These are phyloP conservation scores for Drosophila anceps DNA, from an alignment of 2,888 invertebrate genomes.

Conservation along the genomic window DNA sequence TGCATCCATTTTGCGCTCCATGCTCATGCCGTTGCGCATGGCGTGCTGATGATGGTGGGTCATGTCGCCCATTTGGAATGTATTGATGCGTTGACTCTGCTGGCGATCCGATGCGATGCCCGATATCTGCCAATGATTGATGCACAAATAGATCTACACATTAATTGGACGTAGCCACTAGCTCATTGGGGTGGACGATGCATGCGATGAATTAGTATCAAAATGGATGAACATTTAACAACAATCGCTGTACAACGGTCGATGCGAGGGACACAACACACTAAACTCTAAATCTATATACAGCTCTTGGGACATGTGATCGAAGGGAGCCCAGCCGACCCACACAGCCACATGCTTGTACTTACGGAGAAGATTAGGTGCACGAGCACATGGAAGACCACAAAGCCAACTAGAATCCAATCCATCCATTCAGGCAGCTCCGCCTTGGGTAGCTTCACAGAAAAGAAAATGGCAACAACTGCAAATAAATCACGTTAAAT, in stretches of 20 bases:
- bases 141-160: conserved; percentile 84
- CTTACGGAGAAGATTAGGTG: conserved; percentile 94
- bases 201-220: conserved; percentile 76
- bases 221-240: conserved; percentile 75
- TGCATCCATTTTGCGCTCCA: conserved; percentile 91
- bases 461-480: conserved; percentile 98
- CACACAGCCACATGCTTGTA: conserved; percentile 22
- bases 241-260: conserved; percentile 65
- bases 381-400: conserved; percentile 94
- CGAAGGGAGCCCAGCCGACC: conserved; percentile 18
- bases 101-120: conserved; percentile 92
- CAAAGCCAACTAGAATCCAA: conserved; percentile 95
- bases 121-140: conserved; percentile 88
- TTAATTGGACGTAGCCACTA: conserved; percentile 73
- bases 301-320: conserved; percentile 51
- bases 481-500: conserved; percentile 69
- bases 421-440: conserved; percentile 94
- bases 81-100: conserved; percentile 90
- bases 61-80: conserved; percentile 94
- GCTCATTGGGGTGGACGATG: conserved; percentile 16
- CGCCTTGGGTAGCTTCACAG: conserved; percentile 93
- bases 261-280: conserved; percentile 48
- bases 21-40: conserved; percentile 88
- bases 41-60: conserved; percentile 86
- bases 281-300: conserved; percentile 36